Percentiles rank a stretch among this genome's conserved stretches.
phyloP scores from a whole-genome alignment of 2,888 invertebrate species.

The Spialia ferax region DNA sequence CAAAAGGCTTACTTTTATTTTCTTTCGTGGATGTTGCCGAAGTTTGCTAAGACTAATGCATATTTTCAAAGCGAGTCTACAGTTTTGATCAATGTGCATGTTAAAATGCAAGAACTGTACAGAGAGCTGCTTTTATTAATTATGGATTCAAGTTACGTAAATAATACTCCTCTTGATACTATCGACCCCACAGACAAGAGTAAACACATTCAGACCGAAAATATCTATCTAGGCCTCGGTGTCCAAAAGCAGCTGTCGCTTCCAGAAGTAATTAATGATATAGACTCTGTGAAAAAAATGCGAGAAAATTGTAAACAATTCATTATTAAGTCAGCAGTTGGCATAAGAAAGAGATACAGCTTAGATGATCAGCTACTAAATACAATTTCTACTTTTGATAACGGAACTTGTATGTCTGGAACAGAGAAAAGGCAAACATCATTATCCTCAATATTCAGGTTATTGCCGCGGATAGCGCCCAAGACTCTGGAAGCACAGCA shows the following conservation, averaged over 20 bases:
- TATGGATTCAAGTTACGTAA: conserved; percentile 13
- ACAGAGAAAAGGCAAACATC: not conserved
- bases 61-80: conserved; percentile 34
- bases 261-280: not conserved
- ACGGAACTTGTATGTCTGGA: not conserved
- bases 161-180: conserved; percentile 11
- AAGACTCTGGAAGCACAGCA: not conserved
- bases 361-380: not conserved
- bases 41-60: conserved; percentile 31
- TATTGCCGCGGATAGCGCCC: not conserved
- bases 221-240: not conserved
- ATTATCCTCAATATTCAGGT: not conserved
- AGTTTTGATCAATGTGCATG: conserved; percentile 8
- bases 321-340: not conserved
- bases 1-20: conserved; percentile 39
- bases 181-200: conserved; percentile 33
- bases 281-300: not conserved
- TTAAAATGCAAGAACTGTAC: not conserved
- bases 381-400: not conserved
- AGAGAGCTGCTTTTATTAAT: conserved; percentile 8
- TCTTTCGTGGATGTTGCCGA: conserved; percentile 41
- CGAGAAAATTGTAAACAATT: conserved; percentile 3
- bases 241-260: not conserved
- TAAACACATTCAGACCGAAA: not conserved
- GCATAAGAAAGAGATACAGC: not conserved